These are phyloP conservation scores for Lomographa bimaculata DNA, from an alignment of 2,888 invertebrate genomes.

Conservation along the genomic window DNA sequence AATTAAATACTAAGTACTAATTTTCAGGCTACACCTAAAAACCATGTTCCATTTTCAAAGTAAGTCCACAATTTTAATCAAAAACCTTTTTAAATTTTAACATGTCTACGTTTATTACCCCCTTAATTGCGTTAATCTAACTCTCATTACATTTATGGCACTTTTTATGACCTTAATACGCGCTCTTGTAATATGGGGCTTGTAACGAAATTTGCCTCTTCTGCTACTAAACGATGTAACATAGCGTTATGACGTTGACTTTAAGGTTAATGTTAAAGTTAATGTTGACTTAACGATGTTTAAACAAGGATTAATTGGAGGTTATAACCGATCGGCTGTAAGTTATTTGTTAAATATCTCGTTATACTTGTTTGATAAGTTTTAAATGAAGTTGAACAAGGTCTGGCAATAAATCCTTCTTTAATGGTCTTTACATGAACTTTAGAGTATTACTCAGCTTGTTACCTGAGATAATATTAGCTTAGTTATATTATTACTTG, in stretches of 20 bases:
- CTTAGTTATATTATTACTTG: too few relatives aligned
- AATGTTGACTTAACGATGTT: slow-evolving; percentile 1
- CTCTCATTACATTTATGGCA: slow-evolving; percentile 25
- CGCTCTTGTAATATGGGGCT: slow-evolving; percentile 13
- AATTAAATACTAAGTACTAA: too few relatives aligned
- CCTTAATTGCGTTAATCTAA: slow-evolving; percentile 26
- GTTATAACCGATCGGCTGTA: slow-evolving; percentile 27
- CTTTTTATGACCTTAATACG: slow-evolving; percentile 25
- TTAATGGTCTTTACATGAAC: slow-evolving; percentile 34
- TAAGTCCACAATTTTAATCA: slow-evolving; percentile 16
- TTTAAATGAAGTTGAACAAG: slow-evolving; percentile 36
- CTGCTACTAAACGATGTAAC: slow-evolving; percentile 5
- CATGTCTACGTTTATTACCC: slow-evolving; percentile 18
- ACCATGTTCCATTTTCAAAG: slow-evolving; percentile 2
- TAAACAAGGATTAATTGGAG: slow-evolving; percentile 9
- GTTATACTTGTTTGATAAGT: slow-evolving; percentile 11
- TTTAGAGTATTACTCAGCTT: slow-evolving; percentile 27
- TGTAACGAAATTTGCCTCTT: slow-evolving; percentile 14
- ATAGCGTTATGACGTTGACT: slow-evolving; percentile 10
- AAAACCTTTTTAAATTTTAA: slow-evolving; percentile 18
- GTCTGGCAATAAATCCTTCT: slow-evolving; percentile 32
- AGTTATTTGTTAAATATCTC: slow-evolving; percentile 9
- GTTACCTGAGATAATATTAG: slow-evolving; percentile 26
- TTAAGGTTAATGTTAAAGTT: too few relatives aligned
- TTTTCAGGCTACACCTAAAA: not conserved